Percentiles rank a stretch among this genome's conserved stretches.
These are phyloP conservation scores for Sigmodon hispidus DNA, from an alignment of 2,113 vertebrate genomes.

Conservation along the genomic window DNA sequence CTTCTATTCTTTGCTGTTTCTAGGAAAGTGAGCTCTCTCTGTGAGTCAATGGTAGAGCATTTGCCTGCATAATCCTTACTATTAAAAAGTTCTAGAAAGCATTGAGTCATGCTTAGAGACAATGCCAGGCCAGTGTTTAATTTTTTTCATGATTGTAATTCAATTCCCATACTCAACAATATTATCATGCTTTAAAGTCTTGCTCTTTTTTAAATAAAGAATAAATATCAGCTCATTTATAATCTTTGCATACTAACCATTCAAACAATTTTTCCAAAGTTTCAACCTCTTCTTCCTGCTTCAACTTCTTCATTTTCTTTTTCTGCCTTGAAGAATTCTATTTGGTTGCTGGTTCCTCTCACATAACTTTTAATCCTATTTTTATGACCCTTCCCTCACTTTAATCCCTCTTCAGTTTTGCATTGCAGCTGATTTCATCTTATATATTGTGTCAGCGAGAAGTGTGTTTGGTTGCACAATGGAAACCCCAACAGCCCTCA, in stretches of 20 bases:
- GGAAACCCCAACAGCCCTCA: background rate
- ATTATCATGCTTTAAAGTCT: background rate
- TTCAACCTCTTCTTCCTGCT: conserved; percentile 28
- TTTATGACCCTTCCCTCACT: conserved; percentile 52
- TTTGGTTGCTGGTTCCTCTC: conserved; percentile 51
- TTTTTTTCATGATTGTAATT: conserved; percentile 35
- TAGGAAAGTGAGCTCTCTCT: background rate
- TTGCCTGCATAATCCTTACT: background rate
- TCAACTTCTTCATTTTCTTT: conserved; percentile 45
- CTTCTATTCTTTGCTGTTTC: conserved; percentile 39
- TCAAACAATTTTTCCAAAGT: conserved; percentile 37
- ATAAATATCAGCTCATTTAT: background rate
- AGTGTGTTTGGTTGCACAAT: conserved; percentile 12
- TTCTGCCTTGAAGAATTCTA: conserved; percentile 14
- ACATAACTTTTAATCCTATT: conserved; percentile 60
- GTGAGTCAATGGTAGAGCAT: background rate
- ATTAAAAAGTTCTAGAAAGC: conserved; percentile 38
- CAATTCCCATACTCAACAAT: background rate
- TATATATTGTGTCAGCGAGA: conserved; percentile 32
- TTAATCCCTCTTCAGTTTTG: conserved; percentile 47
- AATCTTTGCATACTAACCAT: conserved; percentile 9
- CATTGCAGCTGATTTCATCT: conserved; percentile 20
- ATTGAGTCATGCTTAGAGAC: background rate
- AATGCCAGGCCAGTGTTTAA: background rate
- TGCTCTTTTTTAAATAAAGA: conserved; percentile 14